Percentiles rank a stretch among this genome's conserved stretches.
Conservation (phyloP, 2,797 vertebrate species). For the Poecilia picta region DNA sequence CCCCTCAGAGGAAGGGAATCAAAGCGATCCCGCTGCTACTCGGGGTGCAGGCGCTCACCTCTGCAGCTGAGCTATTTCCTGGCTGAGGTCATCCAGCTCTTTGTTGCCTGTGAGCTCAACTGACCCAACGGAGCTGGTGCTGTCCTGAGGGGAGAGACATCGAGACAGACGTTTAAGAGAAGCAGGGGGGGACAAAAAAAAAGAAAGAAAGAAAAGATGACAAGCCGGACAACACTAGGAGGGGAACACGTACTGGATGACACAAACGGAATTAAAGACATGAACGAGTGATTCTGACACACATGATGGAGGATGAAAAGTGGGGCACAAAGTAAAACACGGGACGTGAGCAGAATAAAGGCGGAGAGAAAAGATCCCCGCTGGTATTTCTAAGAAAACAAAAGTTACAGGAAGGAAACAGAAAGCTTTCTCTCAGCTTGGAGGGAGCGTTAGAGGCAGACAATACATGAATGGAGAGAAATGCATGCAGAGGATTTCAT, state of each 20-base stretch:
- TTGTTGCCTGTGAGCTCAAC: conserved; percentile 93
- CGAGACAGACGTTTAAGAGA: conserved; percentile 27
- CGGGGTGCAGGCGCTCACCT: conserved; percentile 81
- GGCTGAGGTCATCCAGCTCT: conserved; percentile 93
- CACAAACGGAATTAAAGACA: neutral
- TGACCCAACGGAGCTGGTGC: conserved; percentile 82
- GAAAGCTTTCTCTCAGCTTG: conserved; percentile 53
- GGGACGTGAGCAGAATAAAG: conserved; percentile 27
- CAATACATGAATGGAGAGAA: conserved; percentile 47
- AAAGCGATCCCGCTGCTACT: conserved; percentile 50
- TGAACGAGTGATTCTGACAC: conserved; percentile 8
- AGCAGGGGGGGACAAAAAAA: neutral
- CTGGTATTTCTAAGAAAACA: conserved; percentile 61
- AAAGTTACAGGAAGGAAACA: conserved; percentile 72
- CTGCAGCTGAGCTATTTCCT: conserved; percentile 94
- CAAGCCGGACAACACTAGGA: neutral
- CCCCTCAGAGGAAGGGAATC: conserved; percentile 57
- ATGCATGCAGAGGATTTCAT: conserved; percentile 17
- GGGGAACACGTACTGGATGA: neutral
- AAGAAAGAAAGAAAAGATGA: neutral
- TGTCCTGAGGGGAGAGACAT: conserved; percentile 82
- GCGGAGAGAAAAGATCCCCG: conserved; percentile 42
- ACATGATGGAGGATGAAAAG: neutral
- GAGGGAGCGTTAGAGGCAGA: conserved; percentile 34
- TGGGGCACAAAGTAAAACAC: conserved; percentile 16